phyloP scores from a whole-genome alignment of 2,888 invertebrate species.

The Blastobasis adustella region DNA sequence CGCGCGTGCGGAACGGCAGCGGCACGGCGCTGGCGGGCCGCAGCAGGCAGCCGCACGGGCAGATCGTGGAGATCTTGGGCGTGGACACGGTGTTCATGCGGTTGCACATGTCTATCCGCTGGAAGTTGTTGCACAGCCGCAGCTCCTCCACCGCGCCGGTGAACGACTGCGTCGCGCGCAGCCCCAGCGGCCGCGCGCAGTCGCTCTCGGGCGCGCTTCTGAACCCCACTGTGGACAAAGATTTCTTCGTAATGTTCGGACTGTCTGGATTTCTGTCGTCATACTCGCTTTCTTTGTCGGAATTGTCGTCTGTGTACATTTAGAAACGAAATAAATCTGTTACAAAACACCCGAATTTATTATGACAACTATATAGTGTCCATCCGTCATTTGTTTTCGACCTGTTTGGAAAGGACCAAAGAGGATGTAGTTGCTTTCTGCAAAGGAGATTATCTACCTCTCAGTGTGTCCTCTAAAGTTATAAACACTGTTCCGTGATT shows the following conservation, averaged over 20 bases:
- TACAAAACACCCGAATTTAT: conserved; percentile 19
- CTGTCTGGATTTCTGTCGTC: conserved; percentile 50
- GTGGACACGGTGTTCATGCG: conserved; percentile 39
- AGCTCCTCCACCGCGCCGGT: conserved; percentile 61
- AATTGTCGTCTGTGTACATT: conserved; percentile 62
- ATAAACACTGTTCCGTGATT: no score
- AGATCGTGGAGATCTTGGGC: conserved; percentile 44
- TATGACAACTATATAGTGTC: conserved; percentile 13
- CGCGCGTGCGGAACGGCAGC: conserved; percentile 58
- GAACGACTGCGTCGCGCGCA: conserved; percentile 63
- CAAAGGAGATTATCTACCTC: no score
- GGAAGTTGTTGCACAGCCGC: conserved; percentile 47
- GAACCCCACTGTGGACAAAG: conserved; percentile 58
- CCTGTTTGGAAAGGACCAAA: conserved; percentile 13
- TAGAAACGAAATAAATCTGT: conserved; percentile 8
- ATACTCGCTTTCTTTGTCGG: conserved; percentile 60
- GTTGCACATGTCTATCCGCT: conserved; percentile 50
- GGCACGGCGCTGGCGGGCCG: conserved; percentile 42
- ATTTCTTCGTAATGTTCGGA: conserved; percentile 57
- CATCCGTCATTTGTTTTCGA: conserved; percentile 40
- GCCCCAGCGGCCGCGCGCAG: conserved; percentile 47
- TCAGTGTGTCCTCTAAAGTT: no score
- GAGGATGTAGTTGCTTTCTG: no score
- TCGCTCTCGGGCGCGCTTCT: conserved; percentile 48
- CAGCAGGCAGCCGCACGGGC: conserved; percentile 61